Percentiles rank a stretch among this genome's conserved stretches.
Conservation (phyloP, 2,797 vertebrate genomes). For the Hoplostethus mediterraneus region DNA sequence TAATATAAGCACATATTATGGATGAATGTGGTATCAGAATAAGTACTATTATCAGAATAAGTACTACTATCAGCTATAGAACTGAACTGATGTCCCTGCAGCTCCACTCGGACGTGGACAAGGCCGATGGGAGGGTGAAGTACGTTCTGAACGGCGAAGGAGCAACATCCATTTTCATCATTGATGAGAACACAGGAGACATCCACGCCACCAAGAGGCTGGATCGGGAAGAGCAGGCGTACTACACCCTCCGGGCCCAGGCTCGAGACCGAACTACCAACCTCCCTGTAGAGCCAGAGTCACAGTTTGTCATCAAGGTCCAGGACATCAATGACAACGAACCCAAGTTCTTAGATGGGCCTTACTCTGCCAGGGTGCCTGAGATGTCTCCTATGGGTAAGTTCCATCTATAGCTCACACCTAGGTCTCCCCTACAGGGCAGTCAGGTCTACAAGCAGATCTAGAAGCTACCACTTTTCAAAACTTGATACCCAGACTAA, state of each 20-base stretch:
- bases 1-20: no score
- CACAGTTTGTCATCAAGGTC: constrained; percentile 93
- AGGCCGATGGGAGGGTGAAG: constrained; percentile 91
- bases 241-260: constrained; percentile 91
- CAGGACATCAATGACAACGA: constrained; percentile 96
- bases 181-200: constrained; percentile 94
- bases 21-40: no score
- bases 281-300: constrained; percentile 90
- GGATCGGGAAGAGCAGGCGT: constrained; percentile 93
- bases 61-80: no score
- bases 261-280: constrained; percentile 87
- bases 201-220: constrained; percentile 93
- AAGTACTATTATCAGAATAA: no score
- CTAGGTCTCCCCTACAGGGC: no score
- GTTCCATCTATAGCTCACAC: no score
- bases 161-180: constrained; percentile 92
- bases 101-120: constrained; percentile 93
- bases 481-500: no score
- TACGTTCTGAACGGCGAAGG: constrained; percentile 94
- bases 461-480: no score
- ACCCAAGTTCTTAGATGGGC: constrained; percentile 92
- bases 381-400: constrained; percentile 10
- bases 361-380: constrained; percentile 89
- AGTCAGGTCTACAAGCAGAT: no score
- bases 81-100: constrained; percentile 58